These are phyloP conservation scores for Protophormia terraenovae DNA, from an alignment of 2,888 invertebrate species.

Conservation along the genomic window DNA sequence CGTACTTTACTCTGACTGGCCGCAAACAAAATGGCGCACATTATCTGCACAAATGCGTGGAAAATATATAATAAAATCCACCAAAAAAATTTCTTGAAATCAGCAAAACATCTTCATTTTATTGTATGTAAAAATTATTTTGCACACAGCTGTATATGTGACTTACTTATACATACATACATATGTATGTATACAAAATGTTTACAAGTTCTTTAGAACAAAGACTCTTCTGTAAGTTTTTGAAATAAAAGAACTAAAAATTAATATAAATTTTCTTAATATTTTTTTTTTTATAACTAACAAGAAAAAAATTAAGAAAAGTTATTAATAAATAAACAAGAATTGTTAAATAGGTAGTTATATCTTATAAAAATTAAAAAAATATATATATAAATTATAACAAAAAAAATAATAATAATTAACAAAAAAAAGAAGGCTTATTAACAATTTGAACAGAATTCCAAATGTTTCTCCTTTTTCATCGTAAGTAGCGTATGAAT, in stretches of 20 bases:
- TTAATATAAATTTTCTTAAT: not conserved
- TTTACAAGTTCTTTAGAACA: slow-evolving; percentile 3
- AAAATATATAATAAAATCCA: too few species aligned
- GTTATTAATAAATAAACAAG: not conserved
- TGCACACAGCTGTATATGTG: too few species aligned
- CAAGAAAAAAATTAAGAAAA: not conserved
- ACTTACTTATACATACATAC: not conserved
- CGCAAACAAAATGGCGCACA: too few species aligned
- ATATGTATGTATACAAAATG: not conserved
- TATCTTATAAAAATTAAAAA: not conserved
- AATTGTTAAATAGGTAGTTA: not conserved
- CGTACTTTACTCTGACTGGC: too few species aligned
- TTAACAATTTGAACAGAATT: too few species aligned
- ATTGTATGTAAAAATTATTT: too few species aligned
- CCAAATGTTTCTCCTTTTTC: too few species aligned
- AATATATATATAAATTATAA: not conserved
- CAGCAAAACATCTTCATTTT: too few species aligned
- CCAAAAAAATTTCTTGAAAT: too few species aligned
- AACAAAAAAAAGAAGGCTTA: too few species aligned
- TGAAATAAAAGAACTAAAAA: not conserved
- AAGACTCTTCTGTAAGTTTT: not conserved
- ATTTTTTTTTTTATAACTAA: not conserved
- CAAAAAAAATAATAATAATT: not conserved
- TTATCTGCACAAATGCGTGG: too few species aligned
- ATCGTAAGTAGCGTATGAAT: too few species aligned